Conservation (phyloP, 2,113 vertebrate genomes). For the Tragelaphus buxtoni region DNA sequence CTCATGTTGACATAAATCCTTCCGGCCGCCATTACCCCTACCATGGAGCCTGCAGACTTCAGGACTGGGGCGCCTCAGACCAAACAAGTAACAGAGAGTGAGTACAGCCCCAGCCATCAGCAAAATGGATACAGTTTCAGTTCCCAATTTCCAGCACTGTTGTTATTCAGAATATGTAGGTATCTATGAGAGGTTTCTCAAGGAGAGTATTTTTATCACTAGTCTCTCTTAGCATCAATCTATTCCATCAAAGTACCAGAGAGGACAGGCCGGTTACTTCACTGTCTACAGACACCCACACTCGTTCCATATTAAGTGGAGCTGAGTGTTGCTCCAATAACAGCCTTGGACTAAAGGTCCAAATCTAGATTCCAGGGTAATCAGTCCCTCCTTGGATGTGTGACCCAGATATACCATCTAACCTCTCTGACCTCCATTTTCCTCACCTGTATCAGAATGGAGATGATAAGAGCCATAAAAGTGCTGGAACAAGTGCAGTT, state of each 20-base stretch:
- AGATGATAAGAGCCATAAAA: neutral
- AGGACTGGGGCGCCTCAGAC: neutral
- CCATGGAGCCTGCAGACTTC: neutral
- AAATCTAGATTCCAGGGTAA: neutral
- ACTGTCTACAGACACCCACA: rapidly evolving
- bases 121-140: neutral
- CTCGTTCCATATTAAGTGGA: neutral
- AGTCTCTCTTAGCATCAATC: neutral
- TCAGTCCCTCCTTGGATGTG: too few species aligned
- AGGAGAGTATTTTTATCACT: neutral
- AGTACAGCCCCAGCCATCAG: neutral
- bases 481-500: neutral
- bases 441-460: neutral
- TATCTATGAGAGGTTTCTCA: neutral
- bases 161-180: neutral
- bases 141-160: neutral
- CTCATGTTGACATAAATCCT: neutral
- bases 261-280: neutral
- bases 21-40: neutral
- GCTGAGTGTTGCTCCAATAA: neutral
- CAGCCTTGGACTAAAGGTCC: neutral
- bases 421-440: neutral
- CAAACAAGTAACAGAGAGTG: neutral
- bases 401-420: neutral
- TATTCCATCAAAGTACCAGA: neutral